These are phyloP conservation scores for Drosophila melanica DNA, from an alignment of 1,140 invertebrate genomes.

Conservation along the genomic window DNA sequence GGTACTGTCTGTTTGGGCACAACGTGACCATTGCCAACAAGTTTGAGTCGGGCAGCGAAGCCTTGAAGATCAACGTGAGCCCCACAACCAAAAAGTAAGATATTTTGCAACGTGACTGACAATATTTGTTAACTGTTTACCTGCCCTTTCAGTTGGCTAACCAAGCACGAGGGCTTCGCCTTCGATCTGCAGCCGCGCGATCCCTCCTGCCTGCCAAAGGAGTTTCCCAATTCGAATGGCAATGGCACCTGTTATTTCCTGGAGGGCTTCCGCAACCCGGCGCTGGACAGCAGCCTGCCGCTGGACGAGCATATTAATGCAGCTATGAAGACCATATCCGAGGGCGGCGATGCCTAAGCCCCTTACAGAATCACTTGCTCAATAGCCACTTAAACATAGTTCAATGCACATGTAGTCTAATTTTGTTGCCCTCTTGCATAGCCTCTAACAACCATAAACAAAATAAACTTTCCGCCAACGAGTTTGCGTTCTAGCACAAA, in stretches of 20 bases:
- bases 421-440: constrained; percentile 51
- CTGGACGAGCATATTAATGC: constrained; percentile 88
- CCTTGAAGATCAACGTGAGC: constrained; percentile 95
- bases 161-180: constrained; percentile 89
- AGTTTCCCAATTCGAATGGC: constrained; percentile 90
- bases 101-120: too few species aligned
- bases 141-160: constrained; percentile 87
- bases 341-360: constrained; percentile 67
- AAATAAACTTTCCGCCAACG: constrained; percentile 58
- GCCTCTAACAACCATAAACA: constrained; percentile 37
- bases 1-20: constrained; percentile 96
- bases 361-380: constrained; percentile 50
- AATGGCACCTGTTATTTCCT: constrained; percentile 94
- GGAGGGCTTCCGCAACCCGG: constrained; percentile 90
- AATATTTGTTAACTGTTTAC: constrained; percentile 2
- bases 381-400: constrained; percentile 57
- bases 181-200: constrained; percentile 91
- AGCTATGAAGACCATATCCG: constrained; percentile 84
- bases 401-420: constrained; percentile 68
- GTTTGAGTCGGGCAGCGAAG: constrained; percentile 96
- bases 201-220: constrained; percentile 92
- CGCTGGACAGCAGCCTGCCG: constrained; percentile 85
- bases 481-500: constrained; percentile 58
- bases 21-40: constrained; percentile 97
- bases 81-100: constrained; percentile 96